Base-by-base conservation (phyloP, 2,888 invertebrate genomes). In the Drosophila lutescens region DNA sequence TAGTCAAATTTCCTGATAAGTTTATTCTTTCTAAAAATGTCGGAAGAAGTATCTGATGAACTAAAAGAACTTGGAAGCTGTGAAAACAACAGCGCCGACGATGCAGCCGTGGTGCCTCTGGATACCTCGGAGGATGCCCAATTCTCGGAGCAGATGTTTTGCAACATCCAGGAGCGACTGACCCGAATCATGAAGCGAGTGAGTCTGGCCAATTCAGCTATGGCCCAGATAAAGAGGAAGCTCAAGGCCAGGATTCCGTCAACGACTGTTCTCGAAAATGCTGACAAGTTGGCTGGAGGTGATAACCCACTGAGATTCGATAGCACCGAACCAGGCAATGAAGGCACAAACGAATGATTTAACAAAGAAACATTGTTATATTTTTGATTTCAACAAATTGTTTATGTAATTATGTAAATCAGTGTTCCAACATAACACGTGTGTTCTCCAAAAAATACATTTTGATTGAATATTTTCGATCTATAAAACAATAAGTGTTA, bases 81-180 rank as follows among this genome's bases (percentile, higher is more conserved):
- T 9, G 63, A 63, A 17, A 15, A 6, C 17, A 54, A 53, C 9
- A 32, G 23, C 12, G 17, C 13, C 23, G 38, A 9, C 0, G 23
- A 26, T 9, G 17, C 23, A 0, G 8, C 12, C 0, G 63, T 63
- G 32, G 17, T 49, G 26, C 62, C 62, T 1, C 26, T 63, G 51
- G 68, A 69, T 26, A 23, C 51, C 9, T 59, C 66, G 1, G 70
- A 78, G 8, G 71, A 59, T 47, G 63, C 56, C 13, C 32, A 36
- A 23, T 12, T 61, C 20, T 54, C 63, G 7, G 46, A 54, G 32
- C n/a, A 85, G 15, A 34, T 55, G 32, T 63, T 41, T 17, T 7
- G 2, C n/a, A 36, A n/a, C 15, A 58, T 79, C 6, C 62, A 81
- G 20, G 62, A 79, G 2, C 82, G 77, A 0, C 46, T 79, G 7